Evolutionary conservation across 2,888 invertebrate genomes (phyloP), one percentile per base, ranked within the genome.

Genomic region (Troilus luridus): DNA sequence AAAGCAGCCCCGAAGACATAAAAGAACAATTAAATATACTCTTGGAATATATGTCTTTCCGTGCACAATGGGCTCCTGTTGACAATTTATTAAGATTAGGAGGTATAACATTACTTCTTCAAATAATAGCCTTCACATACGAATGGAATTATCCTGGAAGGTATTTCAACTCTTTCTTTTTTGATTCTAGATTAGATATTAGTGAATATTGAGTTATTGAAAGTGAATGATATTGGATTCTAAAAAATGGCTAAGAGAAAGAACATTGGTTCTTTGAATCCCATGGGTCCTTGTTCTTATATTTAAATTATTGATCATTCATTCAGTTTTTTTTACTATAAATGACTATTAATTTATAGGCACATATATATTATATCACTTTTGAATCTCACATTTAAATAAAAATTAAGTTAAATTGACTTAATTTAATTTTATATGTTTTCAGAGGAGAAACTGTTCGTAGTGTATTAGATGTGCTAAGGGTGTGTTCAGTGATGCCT

Each of bases 101-200:
- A 8, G 98, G 98, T 0, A 96, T 98, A 24, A 95, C 96, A 0
- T 95, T 98, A 90, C 95, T 99, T 58, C 95, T 98, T 92, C 97
- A 97, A 94, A 97, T 99, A 9, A 97, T 99, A 41, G 98, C 97
- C 0, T 97, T 97, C 93, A 97, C 98, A 0, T 97, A 97, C 94
- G 98, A 98, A 93, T 98, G 98, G 98, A 98, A 97, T 94, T 98
- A 97, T 94, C 97, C 97, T 93, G 98, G 98, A 93, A 96, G 97
- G 96, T 96, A 93, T 93, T 92, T 58, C 11, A 17, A 41, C 14
- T 77, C 17, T 27, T 27, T 41, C 8, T 77, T 77, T 77, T 14
- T 67, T 10, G 10, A 67, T 67, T 67, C 10, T 24, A 67, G 6
- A 72, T 27, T 72, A 14, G 24, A 24, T 72, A 72, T 27, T 72